Percentiles rank a stretch among this genome's conserved stretches.
Conservation (phyloP, 2,797 vertebrate species). For the Agapornis canus region DNA sequence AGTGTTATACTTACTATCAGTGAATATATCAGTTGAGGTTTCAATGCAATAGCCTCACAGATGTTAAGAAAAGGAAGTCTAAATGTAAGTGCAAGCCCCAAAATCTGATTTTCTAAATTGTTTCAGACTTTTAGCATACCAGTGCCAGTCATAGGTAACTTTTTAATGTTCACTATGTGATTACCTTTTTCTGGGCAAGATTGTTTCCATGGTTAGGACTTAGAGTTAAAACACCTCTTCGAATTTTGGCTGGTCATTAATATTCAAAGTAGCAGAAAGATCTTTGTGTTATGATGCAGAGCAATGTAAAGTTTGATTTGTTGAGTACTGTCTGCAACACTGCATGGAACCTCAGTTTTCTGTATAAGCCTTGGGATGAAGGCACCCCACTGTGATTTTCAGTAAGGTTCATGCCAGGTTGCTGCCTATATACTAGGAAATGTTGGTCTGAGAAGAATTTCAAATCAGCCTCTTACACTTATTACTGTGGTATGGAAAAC, state of each 20-base stretch:
- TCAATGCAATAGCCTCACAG: not conserved
- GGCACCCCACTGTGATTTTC: not conserved
- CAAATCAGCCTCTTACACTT: not conserved
- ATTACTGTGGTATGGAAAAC: not conserved
- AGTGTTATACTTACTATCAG: not conserved
- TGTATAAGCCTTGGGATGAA: not conserved
- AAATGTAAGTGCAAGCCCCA: not conserved
- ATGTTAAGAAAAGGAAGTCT: not conserved
- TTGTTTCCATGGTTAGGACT: not conserved
- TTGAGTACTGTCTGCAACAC: not conserved
- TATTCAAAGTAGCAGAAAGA: not conserved
- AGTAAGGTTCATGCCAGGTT: not conserved
- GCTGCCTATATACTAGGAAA: not conserved
- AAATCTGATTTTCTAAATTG: not conserved
- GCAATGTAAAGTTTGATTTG: not conserved
- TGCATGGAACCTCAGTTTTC: not conserved
- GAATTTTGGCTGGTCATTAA: not conserved
- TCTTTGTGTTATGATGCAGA: not conserved
- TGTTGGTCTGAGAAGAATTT: not conserved
- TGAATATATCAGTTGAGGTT: not conserved
- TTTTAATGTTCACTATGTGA: not conserved
- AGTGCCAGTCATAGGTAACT: fast-evolving
- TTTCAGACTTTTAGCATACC: not conserved
- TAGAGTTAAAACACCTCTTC: not conserved
- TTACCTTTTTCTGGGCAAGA: not conserved